Conservation (phyloP, 2,888 invertebrate species). For the Synergus laeviventris region DNA sequence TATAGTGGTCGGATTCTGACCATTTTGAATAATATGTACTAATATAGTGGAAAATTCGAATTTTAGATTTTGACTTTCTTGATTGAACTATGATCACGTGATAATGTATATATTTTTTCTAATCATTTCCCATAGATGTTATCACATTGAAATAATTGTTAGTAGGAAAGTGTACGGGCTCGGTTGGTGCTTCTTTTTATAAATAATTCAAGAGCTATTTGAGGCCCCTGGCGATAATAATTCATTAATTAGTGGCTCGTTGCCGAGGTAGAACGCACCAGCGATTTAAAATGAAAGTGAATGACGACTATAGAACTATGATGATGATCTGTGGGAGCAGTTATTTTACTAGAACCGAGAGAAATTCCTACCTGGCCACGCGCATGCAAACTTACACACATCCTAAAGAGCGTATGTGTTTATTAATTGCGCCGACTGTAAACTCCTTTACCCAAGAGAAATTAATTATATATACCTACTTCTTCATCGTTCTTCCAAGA, state of each 20-base stretch:
- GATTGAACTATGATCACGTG: no score
- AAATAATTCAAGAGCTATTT: slow-evolving; percentile 10
- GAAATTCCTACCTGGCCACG: background rate
- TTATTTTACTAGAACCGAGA: background rate
- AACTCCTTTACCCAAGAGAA: no score
- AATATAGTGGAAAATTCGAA: no score
- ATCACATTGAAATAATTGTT: background rate
- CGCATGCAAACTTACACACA: background rate
- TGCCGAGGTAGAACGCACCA: slow-evolving; percentile 48
- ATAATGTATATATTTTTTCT: background rate
- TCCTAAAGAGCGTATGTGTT: no score
- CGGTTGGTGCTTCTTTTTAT: slow-evolving; percentile 9
- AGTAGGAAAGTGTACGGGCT: slow-evolving; percentile 2
- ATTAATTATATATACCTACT: no score
- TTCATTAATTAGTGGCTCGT: slow-evolving; percentile 51
- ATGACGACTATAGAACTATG: slow-evolving; percentile 5
- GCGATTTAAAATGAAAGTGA: slow-evolving; percentile 51
- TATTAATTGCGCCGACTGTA: no score
- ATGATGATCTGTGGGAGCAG: background rate
- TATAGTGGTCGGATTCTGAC: no score
- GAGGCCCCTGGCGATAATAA: slow-evolving; percentile 45
- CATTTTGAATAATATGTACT: no score
- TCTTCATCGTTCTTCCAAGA: no score
- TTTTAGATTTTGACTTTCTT: no score
- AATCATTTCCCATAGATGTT: background rate